Evolutionary conservation across 2,888 invertebrate species (phyloP), one percentile per base, ranked within the genome.

Genomic region (Augochlorella aurata): DNA sequence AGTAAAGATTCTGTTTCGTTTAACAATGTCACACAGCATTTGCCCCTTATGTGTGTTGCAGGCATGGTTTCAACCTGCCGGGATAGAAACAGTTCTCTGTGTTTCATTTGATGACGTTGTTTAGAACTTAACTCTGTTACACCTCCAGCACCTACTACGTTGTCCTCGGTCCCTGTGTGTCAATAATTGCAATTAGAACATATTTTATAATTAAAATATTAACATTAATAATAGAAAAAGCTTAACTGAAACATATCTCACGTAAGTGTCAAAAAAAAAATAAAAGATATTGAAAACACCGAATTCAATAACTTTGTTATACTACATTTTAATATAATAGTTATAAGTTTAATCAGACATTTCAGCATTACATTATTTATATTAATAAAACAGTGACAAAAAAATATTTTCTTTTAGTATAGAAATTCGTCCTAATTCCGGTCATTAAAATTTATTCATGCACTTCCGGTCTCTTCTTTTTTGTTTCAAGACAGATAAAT

Each of bases 41-140:
- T 99, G 94, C 99, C 99, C 93, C 99, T 96, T 92, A 99, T 99
- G 95, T 99, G 98, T 83, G 99, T 99, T 89, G 99, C 99, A 83
- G 99, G 99, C 94, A 99, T 95, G 81, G 99, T 99, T 95, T 99
- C 99, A 92, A 99, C 98, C 95, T 98, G 98, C 90, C 99, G 96
- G 71, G 99, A 99, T 88, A 99, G 96, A 95, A 99, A 99, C 93
- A 99, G 95, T 95, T 99, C 99, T 92, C 99, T 96, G 94, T 99
- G 99, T 94, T 98, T 98, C 94, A 99, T 96, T 94, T 98, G 98
- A 95, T 99, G 98, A 92, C 97, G 96, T 94, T 98, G 97, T 94
- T 98, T 97, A 89, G 96, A 95, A 93, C 96, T 96, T 92, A 98
- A 95, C 90, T 95, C 95, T 94, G 96, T 96, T 91, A 94, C 94